Percentiles rank a stretch among this genome's conserved stretches.
phyloP scores from a whole-genome alignment of 2,113 vertebrate species.

The Galbula dea region DNA sequence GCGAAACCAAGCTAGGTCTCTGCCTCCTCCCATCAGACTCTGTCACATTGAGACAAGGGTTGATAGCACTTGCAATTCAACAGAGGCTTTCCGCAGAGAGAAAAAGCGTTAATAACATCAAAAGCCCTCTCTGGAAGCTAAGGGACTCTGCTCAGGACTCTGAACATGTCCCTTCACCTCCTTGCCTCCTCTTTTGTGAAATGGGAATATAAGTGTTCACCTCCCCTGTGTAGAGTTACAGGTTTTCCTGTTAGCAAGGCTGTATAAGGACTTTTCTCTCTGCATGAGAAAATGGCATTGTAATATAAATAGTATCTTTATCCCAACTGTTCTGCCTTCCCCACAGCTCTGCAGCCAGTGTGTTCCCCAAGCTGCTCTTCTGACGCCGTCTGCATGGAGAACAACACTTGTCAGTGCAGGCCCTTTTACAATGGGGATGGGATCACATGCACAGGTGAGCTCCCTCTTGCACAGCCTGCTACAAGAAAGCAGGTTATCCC shows the following conservation, averaged over 20 bases:
- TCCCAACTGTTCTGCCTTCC: background rate
- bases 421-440: constrained; percentile 88
- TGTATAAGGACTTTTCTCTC: background rate
- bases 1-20: constrained; percentile 79
- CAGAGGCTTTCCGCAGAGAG: background rate
- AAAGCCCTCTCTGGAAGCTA: background rate
- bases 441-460: constrained; percentile 82
- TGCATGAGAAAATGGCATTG: background rate
- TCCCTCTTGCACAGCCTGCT: no score
- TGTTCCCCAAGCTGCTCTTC: constrained; percentile 83
- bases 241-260: background rate
- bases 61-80: background rate
- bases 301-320: background rate
- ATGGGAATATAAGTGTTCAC: background rate
- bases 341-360: constrained; percentile 58
- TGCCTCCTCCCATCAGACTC: background rate
- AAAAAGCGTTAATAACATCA: background rate
- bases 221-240: background rate
- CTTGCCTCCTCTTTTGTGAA: background rate
- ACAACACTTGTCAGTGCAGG: constrained; percentile 87
- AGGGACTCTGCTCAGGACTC: background rate
- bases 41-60: accelerated
- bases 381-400: constrained; percentile 81
- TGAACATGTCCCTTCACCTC: background rate
- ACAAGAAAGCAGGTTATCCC: background rate